Percentiles rank a stretch among this genome's conserved stretches.
Evolutionary conservation across 2,797 vertebrate species (phyloP).

Genomic region (Atherinosoma microstoma): DNA sequence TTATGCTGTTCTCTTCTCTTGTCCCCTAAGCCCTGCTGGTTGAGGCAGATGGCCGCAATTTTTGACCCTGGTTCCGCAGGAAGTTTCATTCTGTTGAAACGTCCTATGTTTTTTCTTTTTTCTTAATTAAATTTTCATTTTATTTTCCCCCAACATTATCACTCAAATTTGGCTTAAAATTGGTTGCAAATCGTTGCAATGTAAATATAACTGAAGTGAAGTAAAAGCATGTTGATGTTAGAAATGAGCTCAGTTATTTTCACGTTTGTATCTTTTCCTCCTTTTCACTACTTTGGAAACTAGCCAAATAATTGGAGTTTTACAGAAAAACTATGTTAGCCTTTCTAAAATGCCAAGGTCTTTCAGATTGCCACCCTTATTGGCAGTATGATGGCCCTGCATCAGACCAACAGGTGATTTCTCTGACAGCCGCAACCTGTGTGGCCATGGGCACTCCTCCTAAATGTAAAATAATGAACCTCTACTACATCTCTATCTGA

Average conservation of each 20-base stretch:
- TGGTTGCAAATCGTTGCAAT: not conserved
- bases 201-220: not conserved
- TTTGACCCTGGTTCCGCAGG: not conserved
- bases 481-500: conserved; percentile 10
- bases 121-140: not conserved
- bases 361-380: not conserved
- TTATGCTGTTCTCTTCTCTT: not conserved
- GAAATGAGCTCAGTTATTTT: not conserved
- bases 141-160: not conserved
- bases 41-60: not conserved
- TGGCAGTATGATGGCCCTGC: conserved; percentile 1
- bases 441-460: not conserved
- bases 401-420: not conserved
- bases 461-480: conserved; percentile 22
- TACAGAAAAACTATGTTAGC: not conserved
- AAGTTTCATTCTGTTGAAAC: not conserved
- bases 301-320: not conserved
- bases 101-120: not conserved
- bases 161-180: not conserved
- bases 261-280: not conserved
- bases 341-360: not conserved
- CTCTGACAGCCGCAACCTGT: not conserved
- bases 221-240: not conserved
- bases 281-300: not conserved
- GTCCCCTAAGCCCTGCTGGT: not conserved